Evolutionary conservation across 2,797 vertebrate species (phyloP).

Genomic region (Paguma larvata): DNA sequence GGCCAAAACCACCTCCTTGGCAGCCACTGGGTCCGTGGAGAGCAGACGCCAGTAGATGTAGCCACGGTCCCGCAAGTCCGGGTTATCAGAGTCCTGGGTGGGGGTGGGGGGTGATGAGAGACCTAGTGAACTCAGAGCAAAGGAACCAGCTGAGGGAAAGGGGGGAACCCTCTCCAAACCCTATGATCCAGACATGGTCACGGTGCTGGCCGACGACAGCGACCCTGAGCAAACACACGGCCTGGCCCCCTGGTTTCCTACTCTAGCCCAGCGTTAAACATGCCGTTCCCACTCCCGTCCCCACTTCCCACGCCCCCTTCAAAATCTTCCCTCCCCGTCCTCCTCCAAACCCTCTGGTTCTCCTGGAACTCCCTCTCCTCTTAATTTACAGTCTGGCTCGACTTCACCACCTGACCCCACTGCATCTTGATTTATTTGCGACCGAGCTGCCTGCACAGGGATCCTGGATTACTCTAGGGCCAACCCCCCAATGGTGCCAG

Average conservation of each 20-base stretch:
- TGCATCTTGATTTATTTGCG: not conserved
- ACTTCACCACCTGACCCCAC: not conserved
- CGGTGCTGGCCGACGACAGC: not conserved
- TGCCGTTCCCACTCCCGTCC: not conserved
- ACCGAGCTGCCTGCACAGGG: not conserved
- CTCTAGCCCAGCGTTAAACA: not conserved
- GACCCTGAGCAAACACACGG: not conserved
- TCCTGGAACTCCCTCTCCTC: not conserved
- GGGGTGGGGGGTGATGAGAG: fast-evolving
- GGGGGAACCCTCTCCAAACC: not conserved
- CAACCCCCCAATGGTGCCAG: not conserved
- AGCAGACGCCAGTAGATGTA: conserved; percentile 97
- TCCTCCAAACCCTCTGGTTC: not conserved
- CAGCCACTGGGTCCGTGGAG: conserved; percentile 91
- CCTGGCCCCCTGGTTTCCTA: not conserved
- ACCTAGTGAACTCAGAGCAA: not conserved
- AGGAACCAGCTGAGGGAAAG: not conserved
- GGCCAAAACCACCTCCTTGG: conserved; percentile 92
- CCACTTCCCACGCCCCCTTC: not conserved
- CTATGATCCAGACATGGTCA: not conserved
- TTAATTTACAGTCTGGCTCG: not conserved
- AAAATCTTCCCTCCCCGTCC: not conserved
- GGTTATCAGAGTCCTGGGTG: conserved; percentile 97
- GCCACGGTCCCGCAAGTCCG: conserved; percentile 96
- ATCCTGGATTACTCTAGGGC: not conserved